These are phyloP conservation scores for Labrus mixtus DNA, from an alignment of 2,113 vertebrate species.

Conservation along the genomic window DNA sequence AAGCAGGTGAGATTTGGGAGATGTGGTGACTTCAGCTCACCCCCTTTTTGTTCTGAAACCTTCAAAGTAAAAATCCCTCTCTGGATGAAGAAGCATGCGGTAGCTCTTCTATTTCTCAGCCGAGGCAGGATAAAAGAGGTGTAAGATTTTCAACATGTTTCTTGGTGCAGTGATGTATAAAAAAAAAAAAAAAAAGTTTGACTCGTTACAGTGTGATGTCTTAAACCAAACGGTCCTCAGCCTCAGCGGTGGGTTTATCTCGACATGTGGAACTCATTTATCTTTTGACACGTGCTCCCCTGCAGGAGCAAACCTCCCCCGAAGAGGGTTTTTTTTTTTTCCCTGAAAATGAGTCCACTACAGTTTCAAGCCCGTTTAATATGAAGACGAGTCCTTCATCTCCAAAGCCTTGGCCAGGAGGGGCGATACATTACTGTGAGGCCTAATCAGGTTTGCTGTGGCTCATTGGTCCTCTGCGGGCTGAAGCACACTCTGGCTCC, in stretches of 20 bases:
- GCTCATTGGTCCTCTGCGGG: slow-evolving; percentile 78
- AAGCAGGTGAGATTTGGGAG: background rate
- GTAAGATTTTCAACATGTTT: background rate
- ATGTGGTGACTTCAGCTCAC: background rate
- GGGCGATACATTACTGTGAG: slow-evolving; percentile 66
- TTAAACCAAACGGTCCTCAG: slow-evolving; percentile 5
- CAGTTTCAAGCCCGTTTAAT: slow-evolving; percentile 23
- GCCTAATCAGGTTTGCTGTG: slow-evolving; percentile 79
- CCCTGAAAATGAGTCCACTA: slow-evolving; percentile 53
- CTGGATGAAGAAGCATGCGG: background rate
- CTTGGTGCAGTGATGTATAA: background rate
- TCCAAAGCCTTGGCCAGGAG: slow-evolving; percentile 66
- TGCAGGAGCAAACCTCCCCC: slow-evolving; percentile 36
- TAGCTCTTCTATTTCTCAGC: background rate
- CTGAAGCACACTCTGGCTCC: slow-evolving; percentile 61
- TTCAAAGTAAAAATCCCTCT: background rate
- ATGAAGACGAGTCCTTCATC: slow-evolving; percentile 58
- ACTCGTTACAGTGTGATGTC: background rate
- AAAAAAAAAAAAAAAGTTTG: too few species aligned
- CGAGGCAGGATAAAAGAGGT: background rate
- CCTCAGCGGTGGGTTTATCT: slow-evolving; percentile 17
- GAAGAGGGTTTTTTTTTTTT: slow-evolving; percentile 46
- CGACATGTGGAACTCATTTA: slow-evolving; percentile 41
- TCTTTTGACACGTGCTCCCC: slow-evolving; percentile 25
- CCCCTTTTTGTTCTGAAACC: slow-evolving; percentile 1